These are phyloP conservation scores for Sebastolobus alascanus DNA, from an alignment of 2,797 vertebrate genomes.

Conservation along the genomic window DNA sequence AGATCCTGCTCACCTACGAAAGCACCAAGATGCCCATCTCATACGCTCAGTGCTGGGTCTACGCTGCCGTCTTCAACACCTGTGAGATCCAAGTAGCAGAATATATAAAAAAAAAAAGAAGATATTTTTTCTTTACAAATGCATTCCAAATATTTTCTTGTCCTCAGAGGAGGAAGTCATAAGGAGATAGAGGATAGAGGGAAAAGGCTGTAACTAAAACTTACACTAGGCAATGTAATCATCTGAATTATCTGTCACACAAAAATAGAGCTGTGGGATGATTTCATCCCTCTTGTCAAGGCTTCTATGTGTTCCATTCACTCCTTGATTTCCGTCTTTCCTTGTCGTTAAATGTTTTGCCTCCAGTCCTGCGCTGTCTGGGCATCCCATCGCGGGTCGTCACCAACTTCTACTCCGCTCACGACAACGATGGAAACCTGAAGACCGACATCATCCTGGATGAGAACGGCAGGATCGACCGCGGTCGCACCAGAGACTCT, in stretches of 20 bases:
- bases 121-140: not conserved
- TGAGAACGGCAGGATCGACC: constrained; percentile 89
- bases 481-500: constrained; percentile 89
- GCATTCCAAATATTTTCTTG: not conserved
- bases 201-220: not conserved
- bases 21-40: constrained; percentile 85
- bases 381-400: constrained; percentile 93
- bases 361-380: constrained; percentile 92
- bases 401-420: constrained; percentile 95
- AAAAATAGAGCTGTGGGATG: not conserved
- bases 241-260: too few relatives aligned
- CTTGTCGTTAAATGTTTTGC: not conserved
- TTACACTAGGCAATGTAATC: not conserved
- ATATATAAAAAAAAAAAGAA: too few relatives aligned
- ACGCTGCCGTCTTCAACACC: constrained; percentile 95
- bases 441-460: constrained; percentile 92
- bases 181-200: not conserved
- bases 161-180: not conserved
- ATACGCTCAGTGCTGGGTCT: constrained; percentile 98
- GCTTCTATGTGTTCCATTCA: fast-evolving
- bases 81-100: constrained; percentile 84
- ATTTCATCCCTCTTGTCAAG: not conserved
- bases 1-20: constrained; percentile 91
- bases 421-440: constrained; percentile 95
- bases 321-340: not conserved